Base-by-base conservation (phyloP, 2,113 vertebrate species). In the Manacus vitellinus region DNA sequence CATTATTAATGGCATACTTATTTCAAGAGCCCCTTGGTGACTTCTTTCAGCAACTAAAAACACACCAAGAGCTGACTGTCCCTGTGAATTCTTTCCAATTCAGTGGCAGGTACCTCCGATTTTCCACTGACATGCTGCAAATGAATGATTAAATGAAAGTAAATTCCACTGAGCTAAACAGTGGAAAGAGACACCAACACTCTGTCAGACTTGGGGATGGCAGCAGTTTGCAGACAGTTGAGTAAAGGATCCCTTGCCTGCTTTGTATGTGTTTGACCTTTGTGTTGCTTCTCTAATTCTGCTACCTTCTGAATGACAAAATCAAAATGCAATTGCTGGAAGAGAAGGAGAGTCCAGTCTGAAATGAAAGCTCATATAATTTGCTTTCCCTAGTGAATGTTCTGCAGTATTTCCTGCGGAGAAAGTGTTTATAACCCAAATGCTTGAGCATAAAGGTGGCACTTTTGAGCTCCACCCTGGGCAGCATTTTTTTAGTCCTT, bases 151-250 rank as follows among this genome's bases (percentile, higher is more conserved):
- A 89, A 97, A 97, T 96, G 89, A 96, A 96, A 95, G 94, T 96
- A 95, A 97, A 98, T 98, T 97, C 97, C 97, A 86, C 83, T 41
- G 93, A 97, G 85, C 92, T 88, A 98, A 95, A 97, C 62, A 94
- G 95, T 95, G 94, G 96, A 97, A 97, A 91, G 58, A 92, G 92
- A 97, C 79, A 94, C 92, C 91, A 95, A 49, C 91, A 94, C 65
- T 33, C 35, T 62, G 9, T 19, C 54, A 70, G 80, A 39, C 9
- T 12, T 54, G 44, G 39, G 22, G 33, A 15, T 47, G 8, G 3
- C 27, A 28, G 2, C 15, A 67, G 37, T 28, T n/a, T 55, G 20
- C 0, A 2, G 19, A 33, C 8, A 25, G 10, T 1, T 41, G 41
- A 77, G 21, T 33, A 28, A 66, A 70, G 70, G 9, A 52, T 35